Percentiles rank a stretch among this genome's conserved stretches.
These are phyloP conservation scores for Sarcophaga caerulescens DNA, from an alignment of 2,888 invertebrate species.

Conservation along the genomic window DNA sequence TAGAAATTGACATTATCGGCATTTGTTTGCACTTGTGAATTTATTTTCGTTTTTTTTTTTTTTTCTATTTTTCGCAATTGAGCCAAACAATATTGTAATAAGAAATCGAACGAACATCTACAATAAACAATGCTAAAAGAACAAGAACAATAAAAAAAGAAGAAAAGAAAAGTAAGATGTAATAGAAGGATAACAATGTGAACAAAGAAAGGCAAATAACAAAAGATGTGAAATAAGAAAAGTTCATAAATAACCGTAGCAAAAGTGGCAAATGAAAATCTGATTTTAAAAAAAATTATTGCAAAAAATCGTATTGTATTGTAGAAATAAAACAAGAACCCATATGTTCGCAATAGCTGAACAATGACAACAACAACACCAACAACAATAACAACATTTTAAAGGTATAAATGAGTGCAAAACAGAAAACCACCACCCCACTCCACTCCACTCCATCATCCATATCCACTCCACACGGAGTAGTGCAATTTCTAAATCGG, in stretches of 20 bases:
- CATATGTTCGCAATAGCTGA: constrained; percentile 64
- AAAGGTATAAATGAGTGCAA: constrained; percentile 15
- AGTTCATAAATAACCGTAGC: constrained; percentile 68
- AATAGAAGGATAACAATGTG: constrained; percentile 59
- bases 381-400: neutral
- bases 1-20: constrained; percentile 72
- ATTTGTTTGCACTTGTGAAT: constrained; percentile 77
- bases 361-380: constrained; percentile 20
- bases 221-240: constrained; percentile 16
- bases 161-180: constrained; percentile 46
- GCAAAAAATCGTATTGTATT: constrained; percentile 20
- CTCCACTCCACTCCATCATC: neutral
- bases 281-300: constrained; percentile 46
- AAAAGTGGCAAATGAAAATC: constrained; percentile 41
- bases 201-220: constrained; percentile 49
- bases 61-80: constrained; percentile 73
- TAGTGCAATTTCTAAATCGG: constrained; percentile 76
- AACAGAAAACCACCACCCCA: neutral
- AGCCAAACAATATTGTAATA: constrained; percentile 74
- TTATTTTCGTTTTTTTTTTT: neutral
- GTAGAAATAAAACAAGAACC: constrained; percentile 50
- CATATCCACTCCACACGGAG: constrained; percentile 9
- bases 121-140: neutral
- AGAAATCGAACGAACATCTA: constrained; percentile 66
- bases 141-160: constrained; percentile 47